Percentiles rank a stretch among this genome's conserved stretches.
phyloP scores from a whole-genome alignment of 2,797 vertebrate species.

The Cirrhinus mrigala region DNA sequence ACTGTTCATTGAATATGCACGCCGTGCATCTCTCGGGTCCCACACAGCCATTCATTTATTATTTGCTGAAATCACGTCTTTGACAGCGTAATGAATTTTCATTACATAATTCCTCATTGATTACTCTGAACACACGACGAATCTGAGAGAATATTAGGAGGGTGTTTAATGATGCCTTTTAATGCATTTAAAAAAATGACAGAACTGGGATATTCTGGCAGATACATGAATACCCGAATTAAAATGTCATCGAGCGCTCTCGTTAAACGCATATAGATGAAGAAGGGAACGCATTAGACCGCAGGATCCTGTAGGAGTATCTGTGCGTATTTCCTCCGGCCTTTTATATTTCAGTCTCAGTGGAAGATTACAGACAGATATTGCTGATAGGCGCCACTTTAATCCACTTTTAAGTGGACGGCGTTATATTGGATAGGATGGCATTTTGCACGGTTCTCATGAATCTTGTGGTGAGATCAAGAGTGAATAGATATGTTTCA shows the following conservation, averaged over 20 bases:
- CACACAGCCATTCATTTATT: slow-evolving; percentile 29
- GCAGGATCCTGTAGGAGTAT: slow-evolving; percentile 1
- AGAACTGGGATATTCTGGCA: slow-evolving; percentile 24
- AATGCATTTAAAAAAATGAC: slow-evolving; percentile 27
- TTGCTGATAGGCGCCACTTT: slow-evolving; percentile 25
- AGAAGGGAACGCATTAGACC: slow-evolving; percentile 19
- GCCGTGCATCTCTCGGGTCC: slow-evolving; percentile 20
- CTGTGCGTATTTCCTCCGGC: slow-evolving; percentile 6
- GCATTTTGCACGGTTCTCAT: not conserved
- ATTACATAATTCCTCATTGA: slow-evolving; percentile 46
- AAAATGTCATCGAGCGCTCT: slow-evolving; percentile 39
- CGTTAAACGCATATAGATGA: slow-evolving; percentile 36
- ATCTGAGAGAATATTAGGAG: slow-evolving; percentile 39
- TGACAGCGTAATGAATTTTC: slow-evolving; percentile 12
- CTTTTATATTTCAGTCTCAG: slow-evolving; percentile 13
- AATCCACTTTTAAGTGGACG: slow-evolving; percentile 18
- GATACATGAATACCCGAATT: slow-evolving; percentile 33
- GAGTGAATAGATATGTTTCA: not conserved
- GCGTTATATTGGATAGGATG: slow-evolving; percentile 4
- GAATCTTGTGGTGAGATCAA: not conserved
- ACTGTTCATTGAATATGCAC: slow-evolving; percentile 14
- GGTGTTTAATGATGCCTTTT: slow-evolving; percentile 43
- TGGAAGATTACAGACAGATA: slow-evolving; percentile 5
- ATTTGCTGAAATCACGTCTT: slow-evolving; percentile 19
- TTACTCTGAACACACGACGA: slow-evolving; percentile 20